Conservation (phyloP, 2,797 vertebrate species). For the Bradypodion ventrale region DNA sequence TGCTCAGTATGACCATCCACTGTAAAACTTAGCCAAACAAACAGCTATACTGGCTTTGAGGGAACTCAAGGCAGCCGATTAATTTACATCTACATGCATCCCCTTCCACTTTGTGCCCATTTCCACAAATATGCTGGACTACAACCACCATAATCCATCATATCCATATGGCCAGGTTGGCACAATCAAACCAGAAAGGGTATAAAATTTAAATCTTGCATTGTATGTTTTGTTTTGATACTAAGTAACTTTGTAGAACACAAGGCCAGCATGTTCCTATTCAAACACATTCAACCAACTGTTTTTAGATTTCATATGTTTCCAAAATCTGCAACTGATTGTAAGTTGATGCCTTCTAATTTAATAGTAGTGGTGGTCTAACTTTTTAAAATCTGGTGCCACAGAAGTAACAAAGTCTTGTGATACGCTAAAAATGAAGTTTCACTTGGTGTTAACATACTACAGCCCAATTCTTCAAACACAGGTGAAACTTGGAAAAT, state of each 20-base stretch:
- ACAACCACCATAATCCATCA: background rate
- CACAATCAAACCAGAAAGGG: background rate
- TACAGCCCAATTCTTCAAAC: no score
- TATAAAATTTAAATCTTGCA: background rate
- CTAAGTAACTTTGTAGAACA: background rate
- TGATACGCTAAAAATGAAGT: no score
- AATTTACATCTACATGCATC: background rate
- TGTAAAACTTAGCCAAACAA: no score
- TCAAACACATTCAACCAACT: background rate
- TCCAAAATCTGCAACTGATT: background rate
- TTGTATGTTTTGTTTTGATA: background rate
- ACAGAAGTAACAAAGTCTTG: no score
- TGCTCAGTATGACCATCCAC: no score
- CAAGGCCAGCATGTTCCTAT: background rate
- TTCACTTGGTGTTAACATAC: no score
- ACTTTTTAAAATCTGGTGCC: background rate
- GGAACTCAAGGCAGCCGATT: no score
- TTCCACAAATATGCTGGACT: background rate
- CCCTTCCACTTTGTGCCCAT: background rate
- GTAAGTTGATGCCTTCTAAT: background rate
- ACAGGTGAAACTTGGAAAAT: no score
- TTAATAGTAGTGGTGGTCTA: background rate
- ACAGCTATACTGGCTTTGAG: no score
- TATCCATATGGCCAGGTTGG: background rate
- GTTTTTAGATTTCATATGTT: background rate